These are phyloP conservation scores for Orchestes rusci DNA, from an alignment of 2,888 invertebrate species.

Conservation along the genomic window DNA sequence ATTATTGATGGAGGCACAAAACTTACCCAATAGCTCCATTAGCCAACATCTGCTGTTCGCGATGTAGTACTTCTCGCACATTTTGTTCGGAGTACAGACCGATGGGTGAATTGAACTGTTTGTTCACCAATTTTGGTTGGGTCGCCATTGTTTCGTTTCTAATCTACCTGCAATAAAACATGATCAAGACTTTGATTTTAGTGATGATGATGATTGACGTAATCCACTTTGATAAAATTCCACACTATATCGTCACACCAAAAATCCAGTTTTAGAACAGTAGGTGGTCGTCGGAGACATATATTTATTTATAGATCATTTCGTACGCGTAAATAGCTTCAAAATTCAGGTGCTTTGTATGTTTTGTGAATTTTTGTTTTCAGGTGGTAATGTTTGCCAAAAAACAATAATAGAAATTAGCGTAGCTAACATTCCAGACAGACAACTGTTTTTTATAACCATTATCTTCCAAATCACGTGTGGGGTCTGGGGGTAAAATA, in stretches of 20 bases:
- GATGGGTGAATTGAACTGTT: conserved; percentile 86
- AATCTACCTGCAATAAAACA: conserved; percentile 33
- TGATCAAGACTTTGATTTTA: background rate
- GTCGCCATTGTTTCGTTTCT: conserved; percentile 56
- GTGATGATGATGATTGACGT: background rate
- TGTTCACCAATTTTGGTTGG: conserved; percentile 69
- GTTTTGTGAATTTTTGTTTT: conserved; percentile 2
- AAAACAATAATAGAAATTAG: no score
- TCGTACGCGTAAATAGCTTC: conserved; percentile 5
- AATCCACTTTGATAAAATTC: background rate
- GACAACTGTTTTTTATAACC: no score
- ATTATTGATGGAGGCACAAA: no score
- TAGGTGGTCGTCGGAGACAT: conserved; percentile 15
- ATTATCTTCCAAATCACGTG: no score
- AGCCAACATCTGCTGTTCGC: conserved; percentile 67
- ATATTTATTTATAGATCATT: conserved; percentile 11
- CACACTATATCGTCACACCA: no score
- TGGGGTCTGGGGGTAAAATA: no score
- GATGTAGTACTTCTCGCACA: conserved; percentile 71
- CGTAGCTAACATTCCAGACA: no score
- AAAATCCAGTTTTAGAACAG: no score
- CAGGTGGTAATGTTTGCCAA: conserved; percentile 1
- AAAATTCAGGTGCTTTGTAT: conserved; percentile 8
- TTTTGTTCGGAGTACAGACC: conserved; percentile 75
- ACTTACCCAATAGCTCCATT: conserved; percentile 77